Base-by-base conservation (phyloP, 2,797 vertebrate genomes). In the Podarcis lilfordi region DNA sequence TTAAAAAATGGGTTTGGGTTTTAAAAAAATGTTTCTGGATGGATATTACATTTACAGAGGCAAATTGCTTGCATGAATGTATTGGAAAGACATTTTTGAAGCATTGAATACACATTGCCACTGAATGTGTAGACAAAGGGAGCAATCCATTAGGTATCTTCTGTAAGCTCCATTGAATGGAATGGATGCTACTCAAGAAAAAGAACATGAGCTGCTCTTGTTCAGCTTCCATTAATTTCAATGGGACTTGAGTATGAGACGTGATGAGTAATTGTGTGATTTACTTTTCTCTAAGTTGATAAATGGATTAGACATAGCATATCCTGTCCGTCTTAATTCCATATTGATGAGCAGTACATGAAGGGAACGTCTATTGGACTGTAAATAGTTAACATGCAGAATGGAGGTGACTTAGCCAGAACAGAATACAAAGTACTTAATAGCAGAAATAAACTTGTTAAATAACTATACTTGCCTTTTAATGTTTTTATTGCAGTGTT, bases 401-500 rank as follows among this genome's bases (percentile, higher is more conserved):
- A 69, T 59, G 11, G 21, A 35, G 3, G 27, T 21, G 19, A 45
- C 11, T 35, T 71, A 71, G 25, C 32, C 32, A 45, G 9, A 43
- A 81, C 55, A 8, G 69, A 71, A 77, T 72, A 72, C 19, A 75
- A 17, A 32, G 23, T 80, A 9, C 15, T 50, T 75, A 29, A 50
- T 50, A 15, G 21, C 2, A 50, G 21, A 78, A 80, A 66, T 85
- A 79, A 76, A 75, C 40, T n/a, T 80, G 7, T 81, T 55, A 85
- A 76, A 89, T 80, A 75, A 74, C 37, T n/a, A n/a, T 85, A 76
- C 40, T 50, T 45, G 27, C n/a, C 64, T 50, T 76, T 85, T 75
- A 50, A 37, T 17, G 6, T 8, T 35, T 78, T 82, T 79, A 55
- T 84, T 79, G 55, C 29, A 40, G 3, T 43, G 25, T 82, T 76